These are phyloP conservation scores for Mercenaria mercenaria DNA, from an alignment of 1,140 invertebrate genomes.

Conservation along the genomic window DNA sequence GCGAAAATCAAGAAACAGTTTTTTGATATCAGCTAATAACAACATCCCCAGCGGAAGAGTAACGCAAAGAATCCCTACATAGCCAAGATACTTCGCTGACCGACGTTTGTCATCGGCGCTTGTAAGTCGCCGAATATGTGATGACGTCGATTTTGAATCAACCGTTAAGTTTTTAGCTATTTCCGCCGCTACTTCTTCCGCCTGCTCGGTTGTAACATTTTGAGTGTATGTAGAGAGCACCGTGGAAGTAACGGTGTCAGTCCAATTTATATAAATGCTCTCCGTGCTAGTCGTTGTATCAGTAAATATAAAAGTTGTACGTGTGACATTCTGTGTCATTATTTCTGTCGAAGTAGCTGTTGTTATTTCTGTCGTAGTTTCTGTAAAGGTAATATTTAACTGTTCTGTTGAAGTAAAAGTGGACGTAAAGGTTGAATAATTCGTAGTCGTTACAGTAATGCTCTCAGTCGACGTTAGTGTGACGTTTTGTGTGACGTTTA, in stretches of 20 bases:
- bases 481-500: neutral
- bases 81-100: slow-evolving; percentile 2
- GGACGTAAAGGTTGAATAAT: neutral
- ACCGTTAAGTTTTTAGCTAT: slow-evolving; percentile 41
- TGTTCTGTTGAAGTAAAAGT: neutral
- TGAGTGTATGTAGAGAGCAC: neutral
- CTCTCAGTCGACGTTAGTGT: neutral
- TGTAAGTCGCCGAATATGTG: neutral
- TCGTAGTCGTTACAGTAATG: neutral
- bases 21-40: neutral
- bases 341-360: neutral
- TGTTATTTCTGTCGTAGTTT: neutral
- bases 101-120: neutral
- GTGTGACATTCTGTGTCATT: too few relatives aligned
- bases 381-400: neutral
- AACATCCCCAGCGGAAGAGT: neutral
- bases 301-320: too few relatives aligned
- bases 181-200: slow-evolving; percentile 1
- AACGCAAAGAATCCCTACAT: neutral
- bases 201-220: neutral
- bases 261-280: neutral
- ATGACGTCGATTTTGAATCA: slow-evolving; percentile 22
- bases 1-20: neutral
- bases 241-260: neutral
- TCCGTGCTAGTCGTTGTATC: too few relatives aligned